Evolutionary conservation across 2,113 vertebrate genomes (phyloP).

Genomic region (Mastomys coucha): DNA sequence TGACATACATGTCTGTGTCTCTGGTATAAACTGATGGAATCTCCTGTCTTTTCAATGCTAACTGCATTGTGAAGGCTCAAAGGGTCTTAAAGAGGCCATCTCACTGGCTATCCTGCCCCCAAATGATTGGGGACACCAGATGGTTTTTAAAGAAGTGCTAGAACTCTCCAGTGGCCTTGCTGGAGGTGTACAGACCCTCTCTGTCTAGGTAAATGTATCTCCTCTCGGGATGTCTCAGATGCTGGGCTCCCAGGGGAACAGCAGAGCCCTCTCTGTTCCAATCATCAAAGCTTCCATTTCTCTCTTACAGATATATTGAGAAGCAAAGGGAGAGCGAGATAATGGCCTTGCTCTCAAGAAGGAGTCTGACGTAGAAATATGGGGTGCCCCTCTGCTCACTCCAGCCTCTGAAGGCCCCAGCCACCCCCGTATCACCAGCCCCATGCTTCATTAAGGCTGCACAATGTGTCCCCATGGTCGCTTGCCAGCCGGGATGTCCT

Average conservation of each 20-base stretch:
- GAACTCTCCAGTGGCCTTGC: not conserved
- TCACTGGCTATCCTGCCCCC: not conserved
- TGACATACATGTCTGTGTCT: fast-evolving
- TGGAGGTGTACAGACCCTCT: not conserved
- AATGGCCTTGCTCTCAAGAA: constrained; percentile 84
- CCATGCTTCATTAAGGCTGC: constrained; percentile 90
- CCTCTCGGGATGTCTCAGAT: not conserved
- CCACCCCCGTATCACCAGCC: constrained; percentile 86
- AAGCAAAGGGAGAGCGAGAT: constrained; percentile 59
- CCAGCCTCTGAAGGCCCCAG: constrained; percentile 60
- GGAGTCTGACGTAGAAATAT: constrained; percentile 88
- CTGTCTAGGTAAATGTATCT: not conserved
- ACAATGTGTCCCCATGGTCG: constrained; percentile 89
- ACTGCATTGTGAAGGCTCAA: not conserved
- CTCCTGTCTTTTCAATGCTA: not conserved
- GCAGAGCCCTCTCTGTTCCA: not conserved
- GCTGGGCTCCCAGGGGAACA: not conserved
- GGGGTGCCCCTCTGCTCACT: constrained; percentile 84
- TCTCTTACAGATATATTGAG: constrained; percentile 65
- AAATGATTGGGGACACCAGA: not conserved
- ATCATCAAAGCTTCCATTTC: constrained; percentile 54
- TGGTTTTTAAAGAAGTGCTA: not conserved
- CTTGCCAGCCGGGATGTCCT: constrained; percentile 84
- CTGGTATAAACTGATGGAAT: too few species aligned
- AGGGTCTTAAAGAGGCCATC: not conserved